Conservation (phyloP, 2,113 vertebrate genomes). For the Larimichthys crocea region DNA sequence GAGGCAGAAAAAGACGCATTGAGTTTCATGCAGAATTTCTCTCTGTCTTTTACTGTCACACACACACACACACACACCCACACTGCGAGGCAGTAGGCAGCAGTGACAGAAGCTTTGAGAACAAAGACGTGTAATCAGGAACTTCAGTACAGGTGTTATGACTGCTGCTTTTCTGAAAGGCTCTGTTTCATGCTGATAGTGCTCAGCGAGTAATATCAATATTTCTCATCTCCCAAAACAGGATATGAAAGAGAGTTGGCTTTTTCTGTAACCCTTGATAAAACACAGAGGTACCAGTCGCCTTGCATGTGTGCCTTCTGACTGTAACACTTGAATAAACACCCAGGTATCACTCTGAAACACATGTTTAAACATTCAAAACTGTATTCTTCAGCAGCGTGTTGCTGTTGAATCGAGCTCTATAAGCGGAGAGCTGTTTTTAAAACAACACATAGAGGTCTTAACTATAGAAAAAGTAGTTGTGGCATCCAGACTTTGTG, state of each 20-base stretch:
- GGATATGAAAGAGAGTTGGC: conserved; percentile 72
- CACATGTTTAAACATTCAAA: conserved; percentile 18
- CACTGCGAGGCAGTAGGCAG: neutral
- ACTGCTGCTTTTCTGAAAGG: conserved; percentile 54
- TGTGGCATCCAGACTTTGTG: conserved; percentile 61
- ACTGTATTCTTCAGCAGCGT: neutral
- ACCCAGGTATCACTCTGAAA: conserved; percentile 42
- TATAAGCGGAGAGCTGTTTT: conserved; percentile 2
- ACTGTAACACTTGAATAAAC: conserved; percentile 41
- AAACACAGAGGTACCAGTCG: conserved; percentile 49
- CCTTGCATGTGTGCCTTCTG: conserved; percentile 3
- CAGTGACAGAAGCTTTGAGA: conserved; percentile 33
- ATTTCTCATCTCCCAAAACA: conserved; percentile 75
- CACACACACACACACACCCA: neutral
- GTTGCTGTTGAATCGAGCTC: neutral
- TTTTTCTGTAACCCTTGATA: conserved; percentile 49
- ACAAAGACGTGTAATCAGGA: conserved; percentile 55
- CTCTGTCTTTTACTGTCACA: conserved; percentile 30
- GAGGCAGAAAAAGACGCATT: conserved; percentile 40
- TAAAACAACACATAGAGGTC: conserved; percentile 31
- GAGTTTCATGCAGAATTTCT: neutral
- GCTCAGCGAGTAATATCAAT: conserved; percentile 64
- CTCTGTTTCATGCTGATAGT: conserved; percentile 65
- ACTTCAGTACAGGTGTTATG: conserved; percentile 65
- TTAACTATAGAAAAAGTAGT: conserved; percentile 59